Base-by-base conservation (phyloP, 2,113 vertebrate genomes). In the Gymnorhina tibicen region DNA sequence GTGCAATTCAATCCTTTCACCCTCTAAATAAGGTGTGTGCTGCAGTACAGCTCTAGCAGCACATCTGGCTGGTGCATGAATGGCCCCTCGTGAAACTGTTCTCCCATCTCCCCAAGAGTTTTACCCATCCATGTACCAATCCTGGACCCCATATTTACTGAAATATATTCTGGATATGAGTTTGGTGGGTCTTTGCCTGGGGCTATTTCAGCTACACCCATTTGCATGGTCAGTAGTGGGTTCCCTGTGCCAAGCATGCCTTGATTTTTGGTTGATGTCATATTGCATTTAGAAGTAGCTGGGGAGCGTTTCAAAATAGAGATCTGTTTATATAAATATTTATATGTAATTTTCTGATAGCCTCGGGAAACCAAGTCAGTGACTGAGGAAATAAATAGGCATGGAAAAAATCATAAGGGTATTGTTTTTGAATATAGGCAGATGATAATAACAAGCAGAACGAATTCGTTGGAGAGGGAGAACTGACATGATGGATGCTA, bases 351-450 rank as follows among this genome's bases (percentile, higher is more conserved):
- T 85, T 91, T 93, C 91, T 74, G 27, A 85, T 94, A 84, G 95
- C 93, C 93, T 93, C 62, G 20, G 92, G 93, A 93, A 96, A 92
- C 44, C 53, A 73, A 91, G 85, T 69, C 91, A 79, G 60, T 56
- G 64, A 60, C 73, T 78, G 86, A 94, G 88, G 86, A 94, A 95
- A 94, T 90, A 95, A 96, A 91, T 66, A 87, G 67, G 62, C 89
- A 96, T 96, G 93, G 94, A 94, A 94, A 95, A 94, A 95, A 87
- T 93, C 69, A 63, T 80, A 56, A 94, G 94, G 89, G 93, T 85
- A 95, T 96, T 94, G 94, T 97, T 94, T 93, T 94, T 92, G 91
- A 82, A 66, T 84, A 62, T 92, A 96, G 89, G 83, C 95, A 97
- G 83, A 91, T 85, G 79, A 95, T 97, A 89, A 87, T 95, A 95